These are phyloP conservation scores for Cydia strobilella DNA, from an alignment of 1,140 invertebrate species.

Conservation along the genomic window DNA sequence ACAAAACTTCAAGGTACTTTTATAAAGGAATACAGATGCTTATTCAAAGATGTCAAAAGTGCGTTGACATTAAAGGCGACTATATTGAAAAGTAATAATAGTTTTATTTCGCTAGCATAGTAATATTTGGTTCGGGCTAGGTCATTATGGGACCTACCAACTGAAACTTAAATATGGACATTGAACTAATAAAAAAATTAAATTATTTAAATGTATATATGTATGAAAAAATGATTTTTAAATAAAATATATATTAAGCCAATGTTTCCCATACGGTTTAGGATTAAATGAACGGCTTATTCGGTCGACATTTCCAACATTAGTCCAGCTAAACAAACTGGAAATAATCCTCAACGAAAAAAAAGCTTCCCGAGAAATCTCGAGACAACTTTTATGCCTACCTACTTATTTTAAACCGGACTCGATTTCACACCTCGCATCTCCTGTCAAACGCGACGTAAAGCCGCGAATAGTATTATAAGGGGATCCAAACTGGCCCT, in stretches of 20 bases:
- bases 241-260: background rate
- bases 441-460: conserved; percentile 75
- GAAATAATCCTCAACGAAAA: conserved; percentile 68
- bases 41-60: too few species aligned
- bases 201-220: background rate
- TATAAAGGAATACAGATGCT: too few species aligned
- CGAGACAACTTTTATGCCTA: conserved; percentile 51
- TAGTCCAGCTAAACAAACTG: conserved; percentile 71
- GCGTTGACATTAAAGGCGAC: too few species aligned
- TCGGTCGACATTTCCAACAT: conserved; percentile 59
- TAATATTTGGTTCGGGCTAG: too few species aligned
- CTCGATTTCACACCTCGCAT: conserved; percentile 77
- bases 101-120: too few species aligned
- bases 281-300: conserved; percentile 47
- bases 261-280: conserved; percentile 22
- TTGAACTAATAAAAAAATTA: too few species aligned
- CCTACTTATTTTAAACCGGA: conserved; percentile 76
- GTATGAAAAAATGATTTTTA: background rate
- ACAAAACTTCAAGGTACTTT: too few species aligned
- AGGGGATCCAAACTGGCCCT: conserved; percentile 69
- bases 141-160: too few species aligned
- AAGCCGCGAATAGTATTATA: conserved; percentile 75
- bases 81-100: too few species aligned
- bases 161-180: too few species aligned
- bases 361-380: conserved; percentile 66